Evolutionary conservation across 1,140 invertebrate genomes (phyloP), one percentile per base, ranked within the genome.

Genomic region (Hypsibius dujardini): DNA sequence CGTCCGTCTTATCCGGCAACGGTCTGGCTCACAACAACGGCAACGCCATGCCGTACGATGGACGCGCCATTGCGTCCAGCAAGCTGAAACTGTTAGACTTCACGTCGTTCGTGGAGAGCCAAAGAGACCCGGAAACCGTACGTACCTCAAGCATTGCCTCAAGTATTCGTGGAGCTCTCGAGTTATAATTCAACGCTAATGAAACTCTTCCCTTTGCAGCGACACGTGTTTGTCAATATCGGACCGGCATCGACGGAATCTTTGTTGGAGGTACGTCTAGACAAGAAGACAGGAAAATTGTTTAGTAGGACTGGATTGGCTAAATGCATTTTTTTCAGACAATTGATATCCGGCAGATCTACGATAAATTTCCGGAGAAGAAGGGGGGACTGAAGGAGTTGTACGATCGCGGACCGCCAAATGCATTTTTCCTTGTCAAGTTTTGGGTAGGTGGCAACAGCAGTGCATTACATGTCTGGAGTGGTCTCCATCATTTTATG

Each of bases 351-450:
- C 86, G 90, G 78, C 91, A 96, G 83, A 98, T 99, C 80, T 93
- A 95, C 80, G 95, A 98, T 81, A 98, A 99, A 83, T 98, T 98
- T 81, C 95, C 95, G 2, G 92, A 96, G 80, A 96, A 96, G 82
- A 96, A 95, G 80, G 93, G 92, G 73, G 92, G 94, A 69, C 84
- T 98, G 46, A 95, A 97, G 82, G 95, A 98, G 80, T 83, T 98
- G 40, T 97, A 95, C 81, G 92, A 97, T 78, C 94, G 94, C 81
- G 95, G 95, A 75, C 95, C 95, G 47, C 87, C 93, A 77, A 90
- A 91, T 79, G 93, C 94, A 70, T 98, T 98, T 84, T 99, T 97
- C 84, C 86, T 98, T 73, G 94, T 98, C 73, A 99, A 99, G 84
- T 98, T 98, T 83, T 99, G 96, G 96, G 84, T 83, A 72, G 79